Evolutionary conservation across 1,140 invertebrate species (phyloP).

Genomic region (Diachasma alloeum): DNA sequence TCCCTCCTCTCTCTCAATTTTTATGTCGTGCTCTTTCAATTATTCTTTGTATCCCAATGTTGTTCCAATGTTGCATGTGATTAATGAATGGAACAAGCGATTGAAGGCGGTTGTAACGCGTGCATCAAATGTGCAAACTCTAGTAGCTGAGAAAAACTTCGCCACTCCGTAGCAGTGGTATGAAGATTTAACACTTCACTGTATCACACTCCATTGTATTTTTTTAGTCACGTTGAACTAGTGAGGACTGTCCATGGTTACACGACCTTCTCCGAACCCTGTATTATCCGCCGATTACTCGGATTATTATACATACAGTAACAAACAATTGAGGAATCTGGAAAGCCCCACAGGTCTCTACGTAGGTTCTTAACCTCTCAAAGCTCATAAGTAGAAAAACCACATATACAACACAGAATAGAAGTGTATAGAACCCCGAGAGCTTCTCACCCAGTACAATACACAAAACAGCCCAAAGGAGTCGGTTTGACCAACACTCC

Average conservation of each 20-base stretch:
- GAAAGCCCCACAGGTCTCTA: neutral
- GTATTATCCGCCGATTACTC: neutral
- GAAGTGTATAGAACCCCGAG: neutral
- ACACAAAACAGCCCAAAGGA: neutral
- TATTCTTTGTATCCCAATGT: neutral
- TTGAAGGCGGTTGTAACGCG: neutral
- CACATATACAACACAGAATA: neutral
- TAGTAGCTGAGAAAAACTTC: conserved; percentile 27
- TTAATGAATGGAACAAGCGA: neutral
- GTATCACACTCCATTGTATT: conserved; percentile 53
- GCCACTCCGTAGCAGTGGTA: conserved; percentile 21
- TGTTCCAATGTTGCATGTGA: neutral
- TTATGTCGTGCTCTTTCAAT: neutral
- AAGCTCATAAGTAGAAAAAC: neutral
- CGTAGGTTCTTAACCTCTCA: conserved; percentile 1
- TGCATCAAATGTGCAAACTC: conserved; percentile 18
- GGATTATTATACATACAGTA: neutral
- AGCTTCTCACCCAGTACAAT: neutral
- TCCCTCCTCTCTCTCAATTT: neutral
- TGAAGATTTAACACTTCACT: conserved; percentile 43
- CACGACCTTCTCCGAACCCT: neutral
- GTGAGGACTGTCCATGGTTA: neutral
- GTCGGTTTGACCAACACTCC: neutral
- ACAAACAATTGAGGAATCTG: neutral
- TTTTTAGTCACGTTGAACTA: conserved; percentile 40